Conservation (phyloP, 2,888 invertebrate genomes). For the Hermaeophaga mercurialis region DNA sequence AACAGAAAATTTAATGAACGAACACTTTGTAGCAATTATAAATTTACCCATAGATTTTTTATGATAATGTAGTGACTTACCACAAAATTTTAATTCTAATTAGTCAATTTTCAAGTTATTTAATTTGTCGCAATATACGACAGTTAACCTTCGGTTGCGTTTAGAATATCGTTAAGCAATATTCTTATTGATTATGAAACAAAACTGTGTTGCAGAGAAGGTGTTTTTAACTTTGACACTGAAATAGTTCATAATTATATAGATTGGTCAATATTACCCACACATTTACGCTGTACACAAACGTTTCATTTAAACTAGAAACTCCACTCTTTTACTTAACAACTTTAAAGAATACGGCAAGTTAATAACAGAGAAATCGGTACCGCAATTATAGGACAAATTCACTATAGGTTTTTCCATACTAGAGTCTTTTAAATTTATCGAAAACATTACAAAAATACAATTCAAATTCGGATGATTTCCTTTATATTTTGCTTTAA, state of each 20-base stretch:
- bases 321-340: too few species aligned
- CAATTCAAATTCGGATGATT: too few species aligned
- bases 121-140: neutral
- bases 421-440: too few species aligned
- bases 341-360: too few species aligned
- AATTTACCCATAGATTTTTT: neutral
- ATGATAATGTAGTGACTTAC: neutral
- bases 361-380: too few species aligned
- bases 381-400: too few species aligned
- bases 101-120: neutral
- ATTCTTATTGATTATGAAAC: conserved; percentile 1
- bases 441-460: too few species aligned
- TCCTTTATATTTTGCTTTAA: too few species aligned
- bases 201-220: neutral
- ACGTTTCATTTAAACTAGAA: too few species aligned
- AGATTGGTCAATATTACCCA: too few species aligned
- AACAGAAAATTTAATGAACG: neutral
- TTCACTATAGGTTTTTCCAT: too few species aligned
- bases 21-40: conserved; percentile 1
- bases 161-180: neutral
- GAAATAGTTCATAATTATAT: neutral
- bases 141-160: neutral
- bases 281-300: too few species aligned
- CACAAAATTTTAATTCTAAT: neutral
- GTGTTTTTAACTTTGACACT: neutral